Evolutionary conservation across 1,140 invertebrate genomes (phyloP), one percentile per base, ranked within the genome.

Genomic region (Ceratitis capitata): DNA sequence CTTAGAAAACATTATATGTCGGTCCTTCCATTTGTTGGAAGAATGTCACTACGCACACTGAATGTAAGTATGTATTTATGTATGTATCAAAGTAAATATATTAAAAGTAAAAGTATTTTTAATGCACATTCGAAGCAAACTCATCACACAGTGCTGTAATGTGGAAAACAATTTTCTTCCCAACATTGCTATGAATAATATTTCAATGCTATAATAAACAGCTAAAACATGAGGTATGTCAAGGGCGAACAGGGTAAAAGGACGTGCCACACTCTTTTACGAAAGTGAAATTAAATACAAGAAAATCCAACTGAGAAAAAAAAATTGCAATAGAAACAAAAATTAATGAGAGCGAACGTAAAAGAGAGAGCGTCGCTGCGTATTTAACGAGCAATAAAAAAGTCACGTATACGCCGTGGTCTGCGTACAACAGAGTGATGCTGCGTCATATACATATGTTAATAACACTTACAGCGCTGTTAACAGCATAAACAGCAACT

Each of bases 131-230:
- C n/a, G n/a, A n/a, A n/a, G n/a, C n/a, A n/a, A n/a, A n/a, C n/a
- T n/a, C n/a, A n/a, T 4, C 10, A 78, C 39, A 45, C 39, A 45
- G 32, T 45, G n/a, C 39, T 78, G 39, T 78, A 23, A 78, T 78
- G 19, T 78, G 19, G 7, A 26, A 10, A 78, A 47, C 4, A 78
- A 45, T 45, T 78, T 78, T 23, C n/a, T 47, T 78, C 32, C 42
- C 42, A 74, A 45, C n/a, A 78, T 47, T 78, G 39, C 69, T n/a
- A 78, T 78, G 39, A 78, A 78, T 78, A 78, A 45, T 78, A 78
- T 78, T 78, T 78, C 69, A 78, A 78, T 78, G 69, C 69, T 78
- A 45, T n/a, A 45, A n/a, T n/a, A n/a, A n/a, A 39, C 35, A 78
- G 69, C 69, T 78, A 23, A 56, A 78, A 45, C 69, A 78, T 78